Base-by-base conservation (phyloP, 2,888 invertebrate genomes). In the Drosophila tanythrix region DNA sequence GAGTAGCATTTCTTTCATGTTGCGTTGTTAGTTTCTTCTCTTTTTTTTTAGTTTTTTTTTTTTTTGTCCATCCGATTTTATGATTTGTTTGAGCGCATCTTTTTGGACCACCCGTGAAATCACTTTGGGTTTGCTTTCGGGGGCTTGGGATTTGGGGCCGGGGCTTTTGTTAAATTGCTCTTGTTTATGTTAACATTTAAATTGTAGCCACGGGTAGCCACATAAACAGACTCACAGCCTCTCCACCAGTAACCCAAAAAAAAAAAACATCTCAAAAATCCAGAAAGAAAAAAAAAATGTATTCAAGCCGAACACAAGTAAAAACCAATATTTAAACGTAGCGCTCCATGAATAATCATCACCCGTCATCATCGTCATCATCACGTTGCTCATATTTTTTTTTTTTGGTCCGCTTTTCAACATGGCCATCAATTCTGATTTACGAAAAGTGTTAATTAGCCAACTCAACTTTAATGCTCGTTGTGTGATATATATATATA, bases 101-200 rank as follows among this genome's bases (percentile, higher is more conserved):
- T 88, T 78, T 70, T 68, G 79, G 89, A 88, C 88, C 88, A 88
- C 88, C 88, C 86, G 88, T 88, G 88, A 88, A 88, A 90, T 88
- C 81, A 81, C 76, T 90, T 81, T 83, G 81, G 79, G 75, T 81
- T 81, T 46, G 46, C 46, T 46, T 77, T 83, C 70, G 76, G 76
- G 68, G 62, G 71, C 76, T 59, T 79, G 68, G 78, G 80, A 68
- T 79, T 64, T 68, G 75, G 59, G 61, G 60, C 48, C 55, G 57
- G 64, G 70, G 75, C 83, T 84, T 89, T 84, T 79, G 82, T 90
- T 89, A 88, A 91, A 90, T 89, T 89, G 87, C 86, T 89, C 88
- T 91, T 89, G 90, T 91, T 91, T 89, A 90, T 89, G 88, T 83
- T 90, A 89, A 91, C 90, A 91, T 91, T 90, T 91, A 91, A 91